A percentile compares a stretch with the other conserved stretches of the same genome.
phyloP scores from a whole-genome alignment of 2,888 invertebrate genomes.

The Troides helena region DNA sequence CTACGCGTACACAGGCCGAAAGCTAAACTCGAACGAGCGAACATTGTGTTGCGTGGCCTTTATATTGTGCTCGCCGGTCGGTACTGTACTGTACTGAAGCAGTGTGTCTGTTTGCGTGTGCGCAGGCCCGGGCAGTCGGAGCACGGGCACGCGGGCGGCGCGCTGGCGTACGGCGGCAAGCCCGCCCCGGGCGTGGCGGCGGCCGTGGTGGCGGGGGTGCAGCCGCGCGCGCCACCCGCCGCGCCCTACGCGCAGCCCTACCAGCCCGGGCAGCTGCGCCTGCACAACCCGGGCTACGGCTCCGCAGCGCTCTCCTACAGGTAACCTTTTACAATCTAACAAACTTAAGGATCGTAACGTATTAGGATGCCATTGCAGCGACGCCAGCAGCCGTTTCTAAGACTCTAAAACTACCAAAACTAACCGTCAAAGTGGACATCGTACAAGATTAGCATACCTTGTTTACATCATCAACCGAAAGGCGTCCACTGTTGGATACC shows the following conservation, averaged over 20 bases:
- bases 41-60: no score
- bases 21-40: no score
- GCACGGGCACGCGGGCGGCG: conserved; percentile 78
- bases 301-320: conserved; percentile 28
- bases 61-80: no score
- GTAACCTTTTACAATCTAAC: conserved; percentile 10
- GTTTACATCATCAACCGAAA: no score
- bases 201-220: conserved; percentile 86
- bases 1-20: no score
- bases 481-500: no score
- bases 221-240: conserved; percentile 87
- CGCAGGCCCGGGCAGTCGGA: conserved; percentile 80
- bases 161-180: conserved; percentile 77
- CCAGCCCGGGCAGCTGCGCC: conserved; percentile 61
- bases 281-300: conserved; percentile 54
- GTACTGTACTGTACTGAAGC: background rate
- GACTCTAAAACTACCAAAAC: no score
- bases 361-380: no score
- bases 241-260: conserved; percentile 68
- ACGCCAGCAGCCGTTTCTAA: no score
- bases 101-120: background rate
- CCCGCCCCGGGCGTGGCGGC: conserved; percentile 82
- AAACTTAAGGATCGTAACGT: background rate
- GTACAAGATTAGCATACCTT: no score
- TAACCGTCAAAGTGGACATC: no score